These are phyloP conservation scores for Zaprionus inermis DNA, from an alignment of 1,140 invertebrate genomes.

Conservation along the genomic window DNA sequence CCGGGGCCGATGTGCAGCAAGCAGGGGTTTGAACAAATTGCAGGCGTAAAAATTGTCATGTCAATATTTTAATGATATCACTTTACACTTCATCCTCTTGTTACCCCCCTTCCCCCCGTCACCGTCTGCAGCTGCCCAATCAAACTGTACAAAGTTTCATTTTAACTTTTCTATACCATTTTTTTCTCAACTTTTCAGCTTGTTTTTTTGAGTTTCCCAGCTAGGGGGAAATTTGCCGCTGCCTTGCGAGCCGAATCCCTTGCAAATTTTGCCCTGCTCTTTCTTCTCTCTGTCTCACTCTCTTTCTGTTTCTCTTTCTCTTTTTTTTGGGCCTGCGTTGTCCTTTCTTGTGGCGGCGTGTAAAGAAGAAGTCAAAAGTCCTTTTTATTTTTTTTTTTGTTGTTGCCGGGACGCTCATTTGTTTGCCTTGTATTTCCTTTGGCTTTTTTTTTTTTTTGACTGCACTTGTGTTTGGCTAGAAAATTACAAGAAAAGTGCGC, in stretches of 20 bases:
- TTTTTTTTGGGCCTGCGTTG: not conserved
- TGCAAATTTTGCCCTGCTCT: conserved; percentile 27
- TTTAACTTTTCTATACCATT: conserved; percentile 61
- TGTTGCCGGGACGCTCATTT: conserved; percentile 65
- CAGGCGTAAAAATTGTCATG: conserved; percentile 80
- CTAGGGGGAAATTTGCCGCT: conserved; percentile 13
- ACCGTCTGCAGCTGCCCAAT: not conserved
- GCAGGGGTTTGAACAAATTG: conserved; percentile 64
- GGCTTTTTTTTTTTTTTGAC: conserved; percentile 25
- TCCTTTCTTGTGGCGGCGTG: conserved; percentile 55
- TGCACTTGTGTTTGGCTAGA: conserved; percentile 70
- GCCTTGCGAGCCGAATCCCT: conserved; percentile 33
- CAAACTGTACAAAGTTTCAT: conserved; percentile 65
- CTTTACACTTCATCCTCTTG: conserved; percentile 59
- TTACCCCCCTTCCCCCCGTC: not conserved
- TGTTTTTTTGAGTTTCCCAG: not conserved
- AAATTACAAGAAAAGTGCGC: conserved; percentile 80
- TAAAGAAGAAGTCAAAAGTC: conserved; percentile 80
- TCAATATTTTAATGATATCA: conserved; percentile 83
- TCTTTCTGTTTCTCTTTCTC: not conserved
- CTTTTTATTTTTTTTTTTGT: conserved; percentile 42
- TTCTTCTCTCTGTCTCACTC: conserved; percentile 1
- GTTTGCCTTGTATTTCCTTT: conserved; percentile 69
- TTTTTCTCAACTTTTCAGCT: conserved; percentile 30
- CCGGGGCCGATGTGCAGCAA: no score